Conservation (phyloP, 2,888 invertebrate species). For the Pycnomerus fuliginosus region DNA sequence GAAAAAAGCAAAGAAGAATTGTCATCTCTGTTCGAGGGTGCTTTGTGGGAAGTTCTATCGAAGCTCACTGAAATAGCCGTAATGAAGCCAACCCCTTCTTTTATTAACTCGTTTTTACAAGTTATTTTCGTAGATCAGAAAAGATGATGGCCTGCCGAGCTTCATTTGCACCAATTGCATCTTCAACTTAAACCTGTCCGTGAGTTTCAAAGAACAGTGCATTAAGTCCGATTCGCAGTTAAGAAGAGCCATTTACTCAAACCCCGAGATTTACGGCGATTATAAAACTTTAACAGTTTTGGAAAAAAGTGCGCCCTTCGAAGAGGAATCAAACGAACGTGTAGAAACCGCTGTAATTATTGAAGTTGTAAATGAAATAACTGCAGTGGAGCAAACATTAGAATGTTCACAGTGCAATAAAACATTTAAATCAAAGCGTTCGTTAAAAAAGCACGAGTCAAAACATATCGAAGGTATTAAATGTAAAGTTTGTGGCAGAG, state of each 20-base stretch:
- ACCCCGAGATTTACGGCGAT: constrained; percentile 12
- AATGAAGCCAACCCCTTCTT: neutral
- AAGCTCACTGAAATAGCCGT: constrained; percentile 14
- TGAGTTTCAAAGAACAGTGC: constrained; percentile 44
- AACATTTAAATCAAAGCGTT: constrained; percentile 38
- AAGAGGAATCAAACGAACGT: neutral
- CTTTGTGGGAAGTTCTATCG: constrained; percentile 15
- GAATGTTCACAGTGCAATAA: constrained; percentile 39
- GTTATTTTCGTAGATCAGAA: constrained; percentile 34
- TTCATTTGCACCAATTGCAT: constrained; percentile 44
- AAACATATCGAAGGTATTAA: constrained; percentile 29
- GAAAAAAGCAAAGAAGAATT: constrained; percentile 41
- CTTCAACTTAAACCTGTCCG: constrained; percentile 38
- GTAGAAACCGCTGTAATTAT: neutral
- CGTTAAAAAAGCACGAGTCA: constrained; percentile 43
- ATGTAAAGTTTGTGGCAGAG: constrained; percentile 44
- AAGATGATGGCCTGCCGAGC: constrained; percentile 43
- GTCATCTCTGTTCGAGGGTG: constrained; percentile 37
- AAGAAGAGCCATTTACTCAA: constrained; percentile 22
- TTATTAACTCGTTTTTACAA: constrained; percentile 5
- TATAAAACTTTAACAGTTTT: constrained; percentile 15
- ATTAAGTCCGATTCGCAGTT: constrained; percentile 40
- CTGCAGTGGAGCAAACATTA: neutral
- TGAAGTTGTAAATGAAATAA: neutral
- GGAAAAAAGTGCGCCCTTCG: neutral